These are phyloP conservation scores for Ptilodon capucinus DNA, from an alignment of 2,888 invertebrate species.

Conservation along the genomic window DNA sequence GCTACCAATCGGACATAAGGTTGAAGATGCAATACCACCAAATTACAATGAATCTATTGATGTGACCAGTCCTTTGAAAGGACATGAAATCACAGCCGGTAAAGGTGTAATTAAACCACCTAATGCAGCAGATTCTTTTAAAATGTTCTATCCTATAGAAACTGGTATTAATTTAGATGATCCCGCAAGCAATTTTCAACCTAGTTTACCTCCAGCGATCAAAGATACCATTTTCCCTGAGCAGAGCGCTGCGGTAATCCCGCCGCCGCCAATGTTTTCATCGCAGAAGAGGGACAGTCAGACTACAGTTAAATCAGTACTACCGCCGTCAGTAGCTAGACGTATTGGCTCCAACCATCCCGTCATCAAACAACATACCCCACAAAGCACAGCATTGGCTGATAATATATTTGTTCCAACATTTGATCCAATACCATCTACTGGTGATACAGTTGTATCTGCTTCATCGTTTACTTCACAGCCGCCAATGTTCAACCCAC, in stretches of 20 bases:
- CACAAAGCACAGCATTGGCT: conserved; percentile 27
- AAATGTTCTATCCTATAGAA: conserved; percentile 17
- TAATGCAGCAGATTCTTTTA: conserved; percentile 17
- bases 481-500: conserved; percentile 6
- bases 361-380: conserved; percentile 49
- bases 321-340: conserved; percentile 74
- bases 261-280: conserved; percentile 74
- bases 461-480: conserved; percentile 10
- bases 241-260: conserved; percentile 42
- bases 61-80: conserved; percentile 25
- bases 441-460: background rate
- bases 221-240: conserved; percentile 6
- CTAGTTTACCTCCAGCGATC: conserved; percentile 6
- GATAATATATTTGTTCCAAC: conserved; percentile 63
- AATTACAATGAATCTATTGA: conserved; percentile 22
- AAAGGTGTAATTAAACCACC: conserved; percentile 6
- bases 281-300: conserved; percentile 46
- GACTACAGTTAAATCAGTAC: conserved; percentile 49
- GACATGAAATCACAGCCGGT: background rate
- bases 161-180: background rate
- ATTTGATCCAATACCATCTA: conserved; percentile 18
- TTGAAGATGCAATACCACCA: conserved; percentile 6
- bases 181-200: conserved; percentile 8
- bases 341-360: conserved; percentile 63
- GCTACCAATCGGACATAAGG: conserved; percentile 4